Conservation (phyloP, 2,797 vertebrate genomes). For the Xerus rutilus region DNA sequence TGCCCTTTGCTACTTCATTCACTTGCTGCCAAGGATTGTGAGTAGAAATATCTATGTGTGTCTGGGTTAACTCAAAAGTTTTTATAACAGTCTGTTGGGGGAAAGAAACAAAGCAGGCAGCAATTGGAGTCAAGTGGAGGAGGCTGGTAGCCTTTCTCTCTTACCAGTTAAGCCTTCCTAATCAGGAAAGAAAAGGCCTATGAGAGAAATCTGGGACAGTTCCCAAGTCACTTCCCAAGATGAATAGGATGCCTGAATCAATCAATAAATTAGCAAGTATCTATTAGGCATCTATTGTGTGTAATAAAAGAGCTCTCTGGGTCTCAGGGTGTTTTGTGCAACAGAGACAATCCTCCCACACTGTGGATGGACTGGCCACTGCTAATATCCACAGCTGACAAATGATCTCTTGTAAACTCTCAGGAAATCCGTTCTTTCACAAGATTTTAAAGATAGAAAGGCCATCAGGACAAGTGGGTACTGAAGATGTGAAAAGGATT, state of each 20-base stretch:
- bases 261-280: conserved; percentile 50
- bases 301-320: neutral
- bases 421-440: neutral
- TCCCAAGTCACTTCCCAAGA: conserved; percentile 49
- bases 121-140: neutral
- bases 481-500: neutral
- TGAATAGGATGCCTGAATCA: conserved; percentile 35
- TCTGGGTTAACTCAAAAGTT: neutral
- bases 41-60: neutral
- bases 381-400: neutral
- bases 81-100: neutral
- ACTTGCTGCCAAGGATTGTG: neutral
- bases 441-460: neutral
- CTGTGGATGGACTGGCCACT: neutral
- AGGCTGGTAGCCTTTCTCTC: neutral
- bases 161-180: conserved; percentile 31
- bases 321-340: neutral
- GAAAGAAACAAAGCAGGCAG: neutral
- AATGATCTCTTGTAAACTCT: neutral
- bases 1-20: neutral
- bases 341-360: neutral
- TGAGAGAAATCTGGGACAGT: conserved; percentile 26
- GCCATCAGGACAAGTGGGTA: neutral
- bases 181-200: conserved; percentile 23
- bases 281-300: neutral